Evolutionary conservation across 2,888 invertebrate species (phyloP).

Genomic region (Steinernema scapterisci): DNA sequence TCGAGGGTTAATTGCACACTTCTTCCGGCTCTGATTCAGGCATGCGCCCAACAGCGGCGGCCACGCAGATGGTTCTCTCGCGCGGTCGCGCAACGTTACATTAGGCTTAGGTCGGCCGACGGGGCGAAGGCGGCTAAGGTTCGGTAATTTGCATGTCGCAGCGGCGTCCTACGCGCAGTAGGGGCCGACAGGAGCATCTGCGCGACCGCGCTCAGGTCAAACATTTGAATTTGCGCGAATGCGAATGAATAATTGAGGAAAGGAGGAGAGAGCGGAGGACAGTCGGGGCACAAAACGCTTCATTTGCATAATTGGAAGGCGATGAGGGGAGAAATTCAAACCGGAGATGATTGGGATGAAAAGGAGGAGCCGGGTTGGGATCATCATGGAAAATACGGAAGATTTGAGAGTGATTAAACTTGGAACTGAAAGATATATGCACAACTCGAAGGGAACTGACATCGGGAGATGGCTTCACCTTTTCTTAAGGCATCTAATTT

Average conservation of each 20-base stretch:
- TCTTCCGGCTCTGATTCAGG: not conserved
- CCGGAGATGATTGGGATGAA: not conserved
- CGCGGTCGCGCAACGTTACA: constrained; percentile 27
- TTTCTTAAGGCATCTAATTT: not conserved
- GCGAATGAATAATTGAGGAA: constrained; percentile 29
- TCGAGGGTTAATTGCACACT: not conserved
- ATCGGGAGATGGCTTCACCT: no score
- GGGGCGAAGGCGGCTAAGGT: not conserved
- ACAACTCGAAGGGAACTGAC: no score
- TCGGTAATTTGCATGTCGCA: constrained; percentile 31
- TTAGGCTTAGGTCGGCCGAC: constrained; percentile 24
- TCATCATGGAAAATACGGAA: constrained; percentile 13
- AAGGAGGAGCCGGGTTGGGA: not conserved
- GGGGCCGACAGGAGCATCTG: constrained; percentile 28
- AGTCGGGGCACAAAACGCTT: not conserved
- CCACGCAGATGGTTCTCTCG: constrained; percentile 11
- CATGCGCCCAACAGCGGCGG: not conserved
- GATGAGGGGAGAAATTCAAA: constrained; percentile 17
- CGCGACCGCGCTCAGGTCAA: constrained; percentile 24
- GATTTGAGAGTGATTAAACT: no score
- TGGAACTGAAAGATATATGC: no score
- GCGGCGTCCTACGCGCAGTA: not conserved
- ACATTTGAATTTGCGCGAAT: constrained; percentile 21
- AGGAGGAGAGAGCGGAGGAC: not conserved
- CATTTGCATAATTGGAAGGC: constrained; percentile 29